These are phyloP conservation scores for Poeciliopsis gracilis DNA, from an alignment of 2,797 vertebrate genomes.

Conservation along the genomic window DNA sequence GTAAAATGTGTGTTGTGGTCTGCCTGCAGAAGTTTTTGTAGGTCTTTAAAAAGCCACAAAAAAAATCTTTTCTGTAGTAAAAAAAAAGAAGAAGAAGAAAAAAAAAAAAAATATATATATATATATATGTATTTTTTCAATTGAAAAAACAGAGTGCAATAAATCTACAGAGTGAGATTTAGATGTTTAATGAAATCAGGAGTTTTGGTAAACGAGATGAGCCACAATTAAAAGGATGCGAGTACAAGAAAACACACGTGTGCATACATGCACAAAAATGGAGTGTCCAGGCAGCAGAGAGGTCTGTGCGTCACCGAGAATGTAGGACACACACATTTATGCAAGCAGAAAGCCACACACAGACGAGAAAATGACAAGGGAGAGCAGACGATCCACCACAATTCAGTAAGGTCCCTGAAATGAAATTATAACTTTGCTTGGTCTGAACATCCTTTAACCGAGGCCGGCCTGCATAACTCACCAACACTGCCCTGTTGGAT, in stretches of 20 bases:
- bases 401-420: conserved; percentile 50
- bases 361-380: conserved; percentile 79
- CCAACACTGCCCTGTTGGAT: conserved; percentile 17
- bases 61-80: conserved; percentile 44
- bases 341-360: conserved; percentile 68
- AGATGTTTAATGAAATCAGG: background rate
- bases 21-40: conserved; percentile 52
- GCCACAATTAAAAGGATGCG: conserved; percentile 20
- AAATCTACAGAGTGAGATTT: conserved; percentile 19
- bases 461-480: conserved; percentile 34
- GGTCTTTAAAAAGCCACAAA: conserved; percentile 44
- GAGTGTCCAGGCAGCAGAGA: conserved; percentile 43
- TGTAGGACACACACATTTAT: conserved; percentile 54
- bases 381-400: conserved; percentile 60
- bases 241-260: conserved; percentile 21
- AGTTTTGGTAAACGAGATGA: conserved; percentile 17
- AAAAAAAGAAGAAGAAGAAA: background rate
- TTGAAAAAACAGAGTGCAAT: conserved; percentile 23
- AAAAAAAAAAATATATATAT: no score
- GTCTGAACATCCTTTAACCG: conserved; percentile 40
- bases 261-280: conserved; percentile 4
- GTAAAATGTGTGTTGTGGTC: conserved; percentile 57
- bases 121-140: background rate
- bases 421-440: conserved; percentile 68
- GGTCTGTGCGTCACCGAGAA: conserved; percentile 61